These are phyloP conservation scores for Temnopleurus reevesii DNA, from an alignment of 53 echinoderm and acorn worm genomes.

Conservation along the genomic window DNA sequence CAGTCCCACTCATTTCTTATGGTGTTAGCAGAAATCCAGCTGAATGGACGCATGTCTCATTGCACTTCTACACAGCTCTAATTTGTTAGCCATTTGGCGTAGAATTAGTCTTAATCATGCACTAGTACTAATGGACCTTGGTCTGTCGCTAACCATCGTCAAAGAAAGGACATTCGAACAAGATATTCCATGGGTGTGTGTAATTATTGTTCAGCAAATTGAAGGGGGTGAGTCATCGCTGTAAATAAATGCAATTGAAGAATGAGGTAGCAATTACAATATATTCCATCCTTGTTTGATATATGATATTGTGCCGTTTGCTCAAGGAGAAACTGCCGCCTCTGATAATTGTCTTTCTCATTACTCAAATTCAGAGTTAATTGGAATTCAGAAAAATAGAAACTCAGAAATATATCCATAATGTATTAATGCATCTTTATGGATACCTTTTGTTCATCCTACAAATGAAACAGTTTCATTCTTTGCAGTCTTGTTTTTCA, in stretches of 20 bases:
- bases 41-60: background rate
- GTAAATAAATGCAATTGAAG: slow-evolving; percentile 12
- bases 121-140: background rate
- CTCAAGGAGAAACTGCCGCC: background rate
- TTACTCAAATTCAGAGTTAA: background rate
- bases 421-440: too few relatives aligned
- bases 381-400: too few relatives aligned
- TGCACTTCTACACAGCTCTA: background rate
- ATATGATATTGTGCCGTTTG: background rate
- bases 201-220: background rate
- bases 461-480: too few relatives aligned
- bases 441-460: too few relatives aligned
- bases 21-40: background rate
- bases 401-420: too few relatives aligned
- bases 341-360: background rate
- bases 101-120: slow-evolving; percentile 21
- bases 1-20: background rate
- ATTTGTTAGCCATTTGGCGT: slow-evolving; percentile 32
- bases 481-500: too few relatives aligned
- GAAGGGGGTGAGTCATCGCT: background rate
- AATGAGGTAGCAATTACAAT: background rate
- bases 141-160: background rate
- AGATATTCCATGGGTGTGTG: background rate
- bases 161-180: slow-evolving; percentile 5
- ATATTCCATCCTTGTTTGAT: background rate